Evolutionary conservation across 1,140 invertebrate species (phyloP).

Genomic region (Anastatus disparis): DNA sequence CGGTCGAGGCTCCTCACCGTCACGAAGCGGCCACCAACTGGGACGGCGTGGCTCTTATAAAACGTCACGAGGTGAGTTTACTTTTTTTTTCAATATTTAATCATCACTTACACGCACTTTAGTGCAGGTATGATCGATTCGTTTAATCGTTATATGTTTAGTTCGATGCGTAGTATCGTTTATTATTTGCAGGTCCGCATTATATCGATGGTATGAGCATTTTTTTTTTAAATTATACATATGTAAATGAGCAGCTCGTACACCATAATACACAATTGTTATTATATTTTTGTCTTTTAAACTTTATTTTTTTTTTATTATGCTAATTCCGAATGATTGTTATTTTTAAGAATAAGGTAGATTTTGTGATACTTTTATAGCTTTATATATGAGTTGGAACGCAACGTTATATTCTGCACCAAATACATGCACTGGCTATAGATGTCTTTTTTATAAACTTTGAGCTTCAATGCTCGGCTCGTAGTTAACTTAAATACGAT

Average conservation of each 20-base stretch:
- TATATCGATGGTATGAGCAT: conserved; percentile 47
- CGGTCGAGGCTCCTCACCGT: conserved; percentile 78
- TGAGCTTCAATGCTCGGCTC: conserved; percentile 54
- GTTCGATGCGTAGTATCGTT: conserved; percentile 12
- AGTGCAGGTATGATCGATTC: conserved; percentile 19
- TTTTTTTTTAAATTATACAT: conserved; percentile 34
- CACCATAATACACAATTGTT: not conserved
- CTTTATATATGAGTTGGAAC: conserved; percentile 51
- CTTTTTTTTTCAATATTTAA: conserved; percentile 8
- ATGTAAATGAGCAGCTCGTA: conserved; percentile 18
- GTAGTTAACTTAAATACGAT: conserved; percentile 52
- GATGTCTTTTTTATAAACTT: conserved; percentile 40
- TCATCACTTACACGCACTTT: conserved; percentile 17
- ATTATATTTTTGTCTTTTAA: not conserved
- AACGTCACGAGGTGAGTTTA: conserved; percentile 81
- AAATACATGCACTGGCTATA: conserved; percentile 56
- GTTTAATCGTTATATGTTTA: conserved; percentile 22
- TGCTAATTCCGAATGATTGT: conserved; percentile 30
- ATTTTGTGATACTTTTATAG: conserved; percentile 42
- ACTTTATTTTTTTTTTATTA: conserved; percentile 39
- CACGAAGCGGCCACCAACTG: conserved; percentile 74
- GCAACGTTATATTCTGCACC: conserved; percentile 60
- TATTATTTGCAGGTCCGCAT: conserved; percentile 27
- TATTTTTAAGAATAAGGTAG: not conserved
- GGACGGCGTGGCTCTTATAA: conserved; percentile 86